Base-by-base conservation (phyloP, 2,888 invertebrate genomes). In the Nowickia ferox region DNA sequence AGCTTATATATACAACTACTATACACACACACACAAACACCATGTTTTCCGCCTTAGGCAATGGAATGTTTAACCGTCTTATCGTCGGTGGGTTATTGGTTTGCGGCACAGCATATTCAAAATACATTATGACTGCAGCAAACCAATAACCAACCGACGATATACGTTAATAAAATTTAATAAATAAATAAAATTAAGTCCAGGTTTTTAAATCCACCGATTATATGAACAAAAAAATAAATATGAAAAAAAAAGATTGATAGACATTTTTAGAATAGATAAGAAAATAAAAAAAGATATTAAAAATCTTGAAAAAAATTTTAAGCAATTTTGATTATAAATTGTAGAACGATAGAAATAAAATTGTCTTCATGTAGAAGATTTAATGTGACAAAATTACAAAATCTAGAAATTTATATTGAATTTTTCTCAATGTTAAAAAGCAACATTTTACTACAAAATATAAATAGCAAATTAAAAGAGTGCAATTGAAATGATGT, bases 181-280 rank as follows among this genome's bases (percentile, higher is more conserved):
- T 22, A 6, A 57, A 74, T 22, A 74, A 81, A 71, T 66, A 59
- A 59, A 74, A 66, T 81, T 83, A 72, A 79, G 86, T 86, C 86
- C 86, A 86, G 86, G 86, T 86, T 86, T 80, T 83, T 76, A 86
- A 83, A 83, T 86, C 86, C 86, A 86, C 86, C 86, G 86, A 86
- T 76, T 86, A 83, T 76, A 80, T 76, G 72, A 76, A 77, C 17
- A 69, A 13, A 22, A 46, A 19, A 42, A 38, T 59, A 48, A 80
- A 80, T 17, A 6, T 48, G 48, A 38, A 72, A 15, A 72, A 69
- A 30, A 81, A 84, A 48, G 48, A 86, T 74, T 79, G 55, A 83
- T 65, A 77, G 82, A 76, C 48, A 44, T 66, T 78, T 82, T 82
- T 80, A 79, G 71, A 59, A 71, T 71, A 53, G 74, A 57, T 44